phyloP scores from a whole-genome alignment of 2,797 vertebrate species.

The Scolopax rusticola region DNA sequence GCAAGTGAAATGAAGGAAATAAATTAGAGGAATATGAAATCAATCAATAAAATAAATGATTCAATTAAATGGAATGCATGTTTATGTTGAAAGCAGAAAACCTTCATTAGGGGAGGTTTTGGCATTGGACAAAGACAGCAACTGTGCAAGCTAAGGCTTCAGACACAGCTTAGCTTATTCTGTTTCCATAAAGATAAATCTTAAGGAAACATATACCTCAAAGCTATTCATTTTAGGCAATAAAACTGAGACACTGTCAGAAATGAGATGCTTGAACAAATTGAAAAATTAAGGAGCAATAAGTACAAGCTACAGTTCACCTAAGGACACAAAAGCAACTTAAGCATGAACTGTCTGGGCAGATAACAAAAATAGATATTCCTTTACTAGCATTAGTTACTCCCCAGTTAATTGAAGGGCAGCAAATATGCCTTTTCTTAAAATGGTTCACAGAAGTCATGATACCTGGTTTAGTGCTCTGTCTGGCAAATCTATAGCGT shows the following conservation, averaged over 20 bases:
- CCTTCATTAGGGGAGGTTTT: neutral
- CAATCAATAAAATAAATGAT: neutral
- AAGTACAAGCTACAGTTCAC: neutral
- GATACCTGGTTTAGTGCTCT: neutral
- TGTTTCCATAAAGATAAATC: neutral
- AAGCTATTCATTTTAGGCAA: neutral
- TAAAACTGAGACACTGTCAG: neutral
- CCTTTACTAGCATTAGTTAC: neutral
- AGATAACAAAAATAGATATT: neutral
- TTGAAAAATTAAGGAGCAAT: slow-evolving; percentile 6
- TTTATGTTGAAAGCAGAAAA: neutral
- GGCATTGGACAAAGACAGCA: neutral
- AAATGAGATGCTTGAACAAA: neutral
- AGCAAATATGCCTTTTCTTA: neutral
- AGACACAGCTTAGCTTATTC: neutral
- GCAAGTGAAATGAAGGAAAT: neutral
- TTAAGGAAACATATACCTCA: neutral
- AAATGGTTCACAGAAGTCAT: neutral
- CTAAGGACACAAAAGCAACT: neutral
- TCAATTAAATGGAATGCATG: neutral
- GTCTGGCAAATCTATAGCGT: neutral
- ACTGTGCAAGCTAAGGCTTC: neutral
- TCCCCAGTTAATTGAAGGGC: neutral
- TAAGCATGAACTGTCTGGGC: neutral
- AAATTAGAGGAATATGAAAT: neutral